phyloP scores from a whole-genome alignment of 2,888 invertebrate genomes.

The Sphinx pinastri region DNA sequence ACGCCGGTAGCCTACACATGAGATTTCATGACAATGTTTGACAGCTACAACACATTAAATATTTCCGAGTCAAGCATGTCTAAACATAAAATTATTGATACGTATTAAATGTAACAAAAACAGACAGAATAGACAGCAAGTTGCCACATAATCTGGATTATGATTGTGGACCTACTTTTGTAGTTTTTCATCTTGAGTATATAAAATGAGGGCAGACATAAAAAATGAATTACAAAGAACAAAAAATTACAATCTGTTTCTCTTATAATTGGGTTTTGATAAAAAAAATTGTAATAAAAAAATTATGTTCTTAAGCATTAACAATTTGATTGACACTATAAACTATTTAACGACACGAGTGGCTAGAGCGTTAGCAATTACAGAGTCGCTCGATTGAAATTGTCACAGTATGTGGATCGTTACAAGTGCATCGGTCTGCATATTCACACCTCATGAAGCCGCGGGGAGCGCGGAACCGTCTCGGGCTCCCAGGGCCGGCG shows the following conservation, averaged over 20 bases:
- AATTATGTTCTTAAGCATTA: neutral
- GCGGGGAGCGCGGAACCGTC: constrained; percentile 66
- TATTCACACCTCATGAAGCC: constrained; percentile 75
- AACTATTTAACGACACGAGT: neutral
- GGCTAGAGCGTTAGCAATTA: constrained; percentile 28
- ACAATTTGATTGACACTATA: neutral
- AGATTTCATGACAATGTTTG: constrained; percentile 60
- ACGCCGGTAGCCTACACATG: constrained; percentile 55
- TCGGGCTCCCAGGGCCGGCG: constrained; percentile 30
- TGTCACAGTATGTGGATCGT: constrained; percentile 60
- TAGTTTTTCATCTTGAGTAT: neutral
- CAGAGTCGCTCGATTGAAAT: constrained; percentile 50
- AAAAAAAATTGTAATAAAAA: neutral
- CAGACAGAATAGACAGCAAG: neutral
- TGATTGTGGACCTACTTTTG: neutral
- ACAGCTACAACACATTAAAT: constrained; percentile 48
- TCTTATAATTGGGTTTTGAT: too few species aligned
- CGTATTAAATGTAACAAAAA: constrained; percentile 29
- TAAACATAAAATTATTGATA: constrained; percentile 54
- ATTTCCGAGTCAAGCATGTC: constrained; percentile 55
- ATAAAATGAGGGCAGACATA: neutral
- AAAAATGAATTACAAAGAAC: neutral
- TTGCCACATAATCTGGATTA: constrained; percentile 3
- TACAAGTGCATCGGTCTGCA: constrained; percentile 59
- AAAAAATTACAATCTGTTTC: neutral